phyloP scores from a whole-genome alignment of 2,797 vertebrate genomes.

The Tragelaphus eurycerus region DNA sequence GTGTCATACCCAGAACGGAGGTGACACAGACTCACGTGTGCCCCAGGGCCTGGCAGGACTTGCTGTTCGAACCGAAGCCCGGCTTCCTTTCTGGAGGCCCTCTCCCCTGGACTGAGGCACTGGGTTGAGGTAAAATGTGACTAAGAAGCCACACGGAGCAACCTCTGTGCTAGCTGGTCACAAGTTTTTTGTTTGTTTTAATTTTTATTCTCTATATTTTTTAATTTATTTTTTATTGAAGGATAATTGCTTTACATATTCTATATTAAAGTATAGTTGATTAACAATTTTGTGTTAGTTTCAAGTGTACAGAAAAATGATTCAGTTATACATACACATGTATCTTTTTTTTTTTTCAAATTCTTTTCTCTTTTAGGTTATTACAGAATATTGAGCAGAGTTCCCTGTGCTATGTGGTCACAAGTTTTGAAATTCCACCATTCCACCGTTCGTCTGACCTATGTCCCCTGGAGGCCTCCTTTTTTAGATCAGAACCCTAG shows the following conservation, averaged over 20 bases:
- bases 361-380: neutral
- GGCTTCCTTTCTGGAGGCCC: neutral
- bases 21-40: slow-evolving; percentile 56
- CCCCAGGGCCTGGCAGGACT: neutral
- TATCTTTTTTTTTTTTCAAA: neutral
- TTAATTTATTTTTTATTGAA: neutral
- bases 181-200: neutral
- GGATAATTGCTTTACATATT: neutral
- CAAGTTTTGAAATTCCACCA: neutral
- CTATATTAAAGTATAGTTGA: neutral
- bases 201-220: neutral
- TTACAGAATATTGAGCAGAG: neutral
- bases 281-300: neutral
- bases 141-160: neutral
- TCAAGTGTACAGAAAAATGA: neutral
- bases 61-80: neutral
- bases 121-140: neutral
- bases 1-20: neutral
- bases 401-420: neutral
- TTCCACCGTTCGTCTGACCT: neutral
- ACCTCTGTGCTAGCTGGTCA: neutral
- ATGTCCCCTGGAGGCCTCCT: neutral
- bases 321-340: neutral
- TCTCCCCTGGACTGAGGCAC: neutral
- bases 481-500: neutral